A percentile compares a stretch with the other conserved stretches of the same genome.
Conservation (phyloP, 2,888 invertebrate species). For the Chrysotoxum bicinctum region DNA sequence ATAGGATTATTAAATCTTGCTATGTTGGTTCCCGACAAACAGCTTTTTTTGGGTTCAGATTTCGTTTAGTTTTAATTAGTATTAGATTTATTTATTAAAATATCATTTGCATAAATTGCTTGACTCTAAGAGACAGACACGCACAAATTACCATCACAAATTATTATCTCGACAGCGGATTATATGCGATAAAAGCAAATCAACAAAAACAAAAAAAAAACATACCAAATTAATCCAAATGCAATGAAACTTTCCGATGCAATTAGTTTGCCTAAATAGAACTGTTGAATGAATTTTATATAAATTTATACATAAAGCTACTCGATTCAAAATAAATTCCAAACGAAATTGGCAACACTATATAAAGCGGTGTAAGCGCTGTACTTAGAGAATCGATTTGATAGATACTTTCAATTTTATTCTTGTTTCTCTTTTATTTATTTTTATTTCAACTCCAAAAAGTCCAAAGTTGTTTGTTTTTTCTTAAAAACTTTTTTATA, state of each 20-base stretch:
- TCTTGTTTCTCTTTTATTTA: slow-evolving; percentile 12
- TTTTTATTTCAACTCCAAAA: slow-evolving; percentile 27
- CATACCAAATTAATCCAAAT: slow-evolving; percentile 41
- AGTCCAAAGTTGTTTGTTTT: slow-evolving; percentile 14
- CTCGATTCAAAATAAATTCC: slow-evolving; percentile 23
- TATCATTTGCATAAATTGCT: not conserved
- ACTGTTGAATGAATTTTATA: slow-evolving; percentile 10
- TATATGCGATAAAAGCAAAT: not conserved
- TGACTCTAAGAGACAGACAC: not conserved
- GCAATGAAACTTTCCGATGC: slow-evolving; percentile 32
- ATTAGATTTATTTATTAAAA: not conserved
- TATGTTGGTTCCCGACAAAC: no score
- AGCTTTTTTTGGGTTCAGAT: no score
- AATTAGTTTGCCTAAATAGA: slow-evolving; percentile 49
- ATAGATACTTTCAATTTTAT: slow-evolving; percentile 60
- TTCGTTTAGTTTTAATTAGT: not conserved
- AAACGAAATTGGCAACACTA: slow-evolving; percentile 41
- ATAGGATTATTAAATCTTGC: no score
- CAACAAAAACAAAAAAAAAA: slow-evolving; percentile 13
- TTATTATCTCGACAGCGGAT: not conserved
- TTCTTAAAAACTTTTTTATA: slow-evolving; percentile 25
- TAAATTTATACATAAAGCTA: not conserved
- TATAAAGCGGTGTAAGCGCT: slow-evolving; percentile 37
- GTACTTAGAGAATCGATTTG: slow-evolving; percentile 10
- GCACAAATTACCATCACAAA: slow-evolving; percentile 16